Percentiles rank a stretch among this genome's conserved stretches.
These are phyloP conservation scores for Dendroctonus valens DNA, from an alignment of 1,140 invertebrate species.

Conservation along the genomic window DNA sequence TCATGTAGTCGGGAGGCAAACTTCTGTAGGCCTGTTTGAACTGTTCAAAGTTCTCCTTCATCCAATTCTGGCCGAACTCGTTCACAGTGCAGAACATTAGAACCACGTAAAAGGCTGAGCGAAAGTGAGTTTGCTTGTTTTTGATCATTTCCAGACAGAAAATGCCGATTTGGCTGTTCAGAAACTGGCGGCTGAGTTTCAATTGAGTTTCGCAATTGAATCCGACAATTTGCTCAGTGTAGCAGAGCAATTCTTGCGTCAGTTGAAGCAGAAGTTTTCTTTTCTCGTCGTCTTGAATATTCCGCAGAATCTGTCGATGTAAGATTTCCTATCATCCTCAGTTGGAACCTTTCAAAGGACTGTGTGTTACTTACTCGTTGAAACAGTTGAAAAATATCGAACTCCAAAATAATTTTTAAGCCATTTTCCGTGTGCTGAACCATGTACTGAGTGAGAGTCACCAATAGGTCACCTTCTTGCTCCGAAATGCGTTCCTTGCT, in stretches of 20 bases:
- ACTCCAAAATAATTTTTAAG: constrained; percentile 32
- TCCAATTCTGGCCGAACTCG: constrained; percentile 29
- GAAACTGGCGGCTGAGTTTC: constrained; percentile 25
- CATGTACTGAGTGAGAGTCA: constrained; percentile 28
- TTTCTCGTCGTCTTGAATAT: constrained; percentile 13
- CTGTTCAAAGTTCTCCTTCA: constrained; percentile 27
- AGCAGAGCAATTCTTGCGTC: constrained; percentile 32
- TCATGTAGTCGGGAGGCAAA: constrained; percentile 3
- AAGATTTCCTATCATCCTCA: neutral
- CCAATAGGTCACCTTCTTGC: constrained; percentile 29
- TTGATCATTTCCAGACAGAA: constrained; percentile 19
- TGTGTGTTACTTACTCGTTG: constrained; percentile 1
- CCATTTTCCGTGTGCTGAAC: constrained; percentile 35
- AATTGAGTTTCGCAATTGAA: constrained; percentile 22
- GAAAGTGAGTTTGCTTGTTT: constrained; percentile 18
- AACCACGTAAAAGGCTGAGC: constrained; percentile 24
- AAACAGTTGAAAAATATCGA: constrained; percentile 22
- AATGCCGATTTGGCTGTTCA: constrained; percentile 12
- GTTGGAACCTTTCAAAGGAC: too few relatives aligned
- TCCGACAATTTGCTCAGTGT: constrained; percentile 28
- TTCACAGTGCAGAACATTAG: constrained; percentile 18
- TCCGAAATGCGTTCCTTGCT: constrained; percentile 29
- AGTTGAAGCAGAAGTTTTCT: constrained; percentile 29
- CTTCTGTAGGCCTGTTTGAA: constrained; percentile 19
- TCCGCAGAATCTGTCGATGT: constrained; percentile 10